Conservation (phyloP, 1,140 invertebrate genomes). For the Musca domestica region DNA sequence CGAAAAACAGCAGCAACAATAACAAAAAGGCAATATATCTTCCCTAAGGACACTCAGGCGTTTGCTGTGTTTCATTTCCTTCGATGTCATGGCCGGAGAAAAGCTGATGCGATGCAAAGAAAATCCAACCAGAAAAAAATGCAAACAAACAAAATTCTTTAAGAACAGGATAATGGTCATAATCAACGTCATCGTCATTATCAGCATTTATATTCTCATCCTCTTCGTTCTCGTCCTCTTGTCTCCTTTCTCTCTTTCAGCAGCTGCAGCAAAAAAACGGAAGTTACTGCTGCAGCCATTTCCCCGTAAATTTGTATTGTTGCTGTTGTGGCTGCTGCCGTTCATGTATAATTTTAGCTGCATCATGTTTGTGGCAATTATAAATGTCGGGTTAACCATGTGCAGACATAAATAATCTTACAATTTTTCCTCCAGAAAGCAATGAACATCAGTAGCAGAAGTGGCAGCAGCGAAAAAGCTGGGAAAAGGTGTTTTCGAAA, state of each 20-base stretch:
- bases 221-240: neutral
- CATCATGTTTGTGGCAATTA: conserved; percentile 25
- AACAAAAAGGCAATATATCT: conserved; percentile 13
- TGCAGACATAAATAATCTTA: conserved; percentile 28
- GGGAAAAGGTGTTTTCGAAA: neutral
- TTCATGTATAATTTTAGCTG: neutral
- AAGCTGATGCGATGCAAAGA: neutral
- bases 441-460: neutral
- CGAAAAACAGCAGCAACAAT: neutral
- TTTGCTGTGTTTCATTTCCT: conserved; percentile 14
- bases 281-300: too few species aligned
- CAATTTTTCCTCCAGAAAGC: neutral
- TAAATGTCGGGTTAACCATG: conserved; percentile 26
- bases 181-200: neutral
- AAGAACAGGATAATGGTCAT: neutral
- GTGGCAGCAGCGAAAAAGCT: neutral
- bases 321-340: neutral
- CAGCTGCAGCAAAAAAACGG: neutral
- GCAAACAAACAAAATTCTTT: neutral
- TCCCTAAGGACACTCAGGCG: neutral
- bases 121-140: neutral
- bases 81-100: neutral
- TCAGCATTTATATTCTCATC: too few species aligned
- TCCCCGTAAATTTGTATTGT: neutral
- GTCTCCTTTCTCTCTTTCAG: too few species aligned